Evolutionary conservation across 2,113 vertebrate species (phyloP).

Genomic region (Tyto alba): DNA sequence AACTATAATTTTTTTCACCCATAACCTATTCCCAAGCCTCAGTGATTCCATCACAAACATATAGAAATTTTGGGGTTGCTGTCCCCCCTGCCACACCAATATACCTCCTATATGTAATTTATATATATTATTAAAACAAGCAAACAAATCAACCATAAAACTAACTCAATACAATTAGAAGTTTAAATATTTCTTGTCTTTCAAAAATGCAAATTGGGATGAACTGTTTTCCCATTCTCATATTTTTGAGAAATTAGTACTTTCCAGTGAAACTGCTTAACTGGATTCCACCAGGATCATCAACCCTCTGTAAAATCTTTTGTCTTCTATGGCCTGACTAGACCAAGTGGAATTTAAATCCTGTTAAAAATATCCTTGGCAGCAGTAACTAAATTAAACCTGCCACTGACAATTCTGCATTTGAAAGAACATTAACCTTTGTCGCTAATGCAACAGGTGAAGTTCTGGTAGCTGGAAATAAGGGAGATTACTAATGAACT

Average conservation of each 20-base stretch:
- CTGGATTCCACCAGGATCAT: neutral
- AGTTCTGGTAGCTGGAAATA: neutral
- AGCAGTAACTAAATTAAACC: neutral
- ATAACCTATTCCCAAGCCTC: neutral
- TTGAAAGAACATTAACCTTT: neutral
- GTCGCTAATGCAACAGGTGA: neutral
- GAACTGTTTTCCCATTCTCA: neutral
- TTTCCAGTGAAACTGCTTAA: neutral
- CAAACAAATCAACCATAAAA: no score
- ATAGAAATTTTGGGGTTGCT: neutral
- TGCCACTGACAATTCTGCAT: neutral
- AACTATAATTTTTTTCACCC: neutral
- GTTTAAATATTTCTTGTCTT: neutral
- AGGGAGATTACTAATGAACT: neutral
- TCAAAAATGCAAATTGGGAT: neutral
- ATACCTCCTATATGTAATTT: neutral
- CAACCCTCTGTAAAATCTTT: neutral
- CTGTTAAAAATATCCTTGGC: neutral
- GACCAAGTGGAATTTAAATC: neutral
- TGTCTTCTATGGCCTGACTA: neutral
- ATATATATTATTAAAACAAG: neutral
- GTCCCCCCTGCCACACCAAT: no score
- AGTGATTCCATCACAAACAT: neutral
- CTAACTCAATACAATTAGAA: no score
- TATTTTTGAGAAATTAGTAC: neutral